Evolutionary conservation across 2,797 vertebrate species (phyloP), one percentile per base, ranked within the genome.

Genomic region (Oceanodroma leucorhoa): DNA sequence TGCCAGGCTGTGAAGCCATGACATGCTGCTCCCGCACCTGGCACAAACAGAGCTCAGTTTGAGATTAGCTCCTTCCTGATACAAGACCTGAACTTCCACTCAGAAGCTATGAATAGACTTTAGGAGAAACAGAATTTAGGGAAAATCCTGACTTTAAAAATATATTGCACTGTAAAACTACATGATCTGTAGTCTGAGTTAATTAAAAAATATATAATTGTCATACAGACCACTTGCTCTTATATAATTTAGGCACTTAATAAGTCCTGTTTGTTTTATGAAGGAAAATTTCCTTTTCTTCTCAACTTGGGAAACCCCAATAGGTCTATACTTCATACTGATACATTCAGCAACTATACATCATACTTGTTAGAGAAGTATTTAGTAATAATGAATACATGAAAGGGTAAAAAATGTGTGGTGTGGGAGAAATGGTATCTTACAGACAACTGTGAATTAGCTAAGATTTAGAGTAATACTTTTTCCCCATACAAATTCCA

Each of bases 361-460:
- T 58, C 51, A 82, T 19, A 55, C 79, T 93, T 80, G 70, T 88
- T 92, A 83, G 80, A 86, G 48, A 53, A 67, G 45, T 77, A 46
- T 87, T 83, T 95, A 91, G 94, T 79, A 87, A 84, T 69, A 97
- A 95, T 93, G 26, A 81, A 93, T 94, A 93, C 48, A 83, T 36
- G 70, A 87, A 93, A 89, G 40, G 4, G 11, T 23, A 75, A 92
- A 94, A 89, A 77, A 86, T 69, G 17, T 67, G 34, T 57, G 40
- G 45, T 81, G 64, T 67, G 50, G 80, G 66, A 96, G 83, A 95
- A 55, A 91, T 36, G 38, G 36, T 72, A 70, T 38, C 34, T 89
- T 95, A 84, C 51, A 90, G 58, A 87, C 50, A 82, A 72, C 53
- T 89, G 8, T 53, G 71, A 82, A 81, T 95, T 96, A 97, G 97